Conservation (phyloP, 2,888 invertebrate species). For the Acronicta leporina region DNA sequence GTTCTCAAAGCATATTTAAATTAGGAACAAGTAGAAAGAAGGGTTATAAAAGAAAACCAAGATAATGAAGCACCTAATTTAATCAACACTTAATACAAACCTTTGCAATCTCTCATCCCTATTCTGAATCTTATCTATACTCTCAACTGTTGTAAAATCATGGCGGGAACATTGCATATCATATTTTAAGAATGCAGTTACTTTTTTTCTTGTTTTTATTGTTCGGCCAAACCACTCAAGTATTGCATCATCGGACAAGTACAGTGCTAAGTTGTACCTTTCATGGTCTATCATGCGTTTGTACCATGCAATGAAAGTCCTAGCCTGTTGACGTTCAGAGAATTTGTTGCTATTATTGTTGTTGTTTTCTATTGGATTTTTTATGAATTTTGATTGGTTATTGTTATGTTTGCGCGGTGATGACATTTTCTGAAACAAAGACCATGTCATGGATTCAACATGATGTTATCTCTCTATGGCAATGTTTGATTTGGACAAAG, state of each 20-base stretch:
- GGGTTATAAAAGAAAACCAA: conserved; percentile 33
- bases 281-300: conserved; percentile 86
- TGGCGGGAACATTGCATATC: conserved; percentile 87
- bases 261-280: conserved; percentile 80
- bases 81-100: conserved; percentile 64
- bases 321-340: conserved; percentile 73
- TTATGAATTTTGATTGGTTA: conserved; percentile 52
- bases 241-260: conserved; percentile 85
- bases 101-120: conserved; percentile 70
- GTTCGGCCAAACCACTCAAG: conserved; percentile 91
- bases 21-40: conserved; percentile 11
- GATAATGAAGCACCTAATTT: conserved; percentile 25
- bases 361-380: conserved; percentile 64
- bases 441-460: not conserved
- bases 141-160: conserved; percentile 82
- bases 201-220: conserved; percentile 89
- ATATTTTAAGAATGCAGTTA: conserved; percentile 87
- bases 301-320: conserved; percentile 83
- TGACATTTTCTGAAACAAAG: conserved; percentile 71
- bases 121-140: conserved; percentile 75
- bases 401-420: conserved; percentile 62
- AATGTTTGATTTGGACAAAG: not conserved
- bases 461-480: too few relatives aligned
- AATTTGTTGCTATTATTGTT: conserved; percentile 66
- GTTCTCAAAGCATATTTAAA: not conserved